Evolutionary conservation across 2,888 invertebrate genomes (phyloP), one percentile per base, ranked within the genome.

Genomic region (Harpagoxenus sublaevis): DNA sequence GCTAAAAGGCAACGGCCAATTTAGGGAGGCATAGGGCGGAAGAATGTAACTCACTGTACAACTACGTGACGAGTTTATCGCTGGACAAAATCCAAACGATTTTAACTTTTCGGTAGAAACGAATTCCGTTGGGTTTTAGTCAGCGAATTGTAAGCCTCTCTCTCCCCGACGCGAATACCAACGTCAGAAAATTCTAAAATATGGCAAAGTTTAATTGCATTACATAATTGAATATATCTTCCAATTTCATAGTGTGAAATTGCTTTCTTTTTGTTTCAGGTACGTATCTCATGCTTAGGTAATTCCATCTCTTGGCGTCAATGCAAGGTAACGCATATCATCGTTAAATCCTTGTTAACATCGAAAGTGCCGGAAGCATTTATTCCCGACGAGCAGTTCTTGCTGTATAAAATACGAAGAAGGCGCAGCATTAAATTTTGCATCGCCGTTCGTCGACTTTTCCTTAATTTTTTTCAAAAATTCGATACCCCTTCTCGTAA

Each of bases 31-130:
- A 88, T n/a, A 89, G 83, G 87, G 28, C 31, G 84, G 83, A 85
- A 71, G 86, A 86, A 84, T 70, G 85, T 82, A 74, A 62, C 57
- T 35, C 81, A 31, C 84, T 83, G 55, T 71, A 75, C 70, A 81
- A 73, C 84, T 86, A 63, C 85, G 86, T 42, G 85, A 84, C 83
- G 84, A 90, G 88, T 91, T 91, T 87, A 88, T 87, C 86, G 91
- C 92, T 94, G 93, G 93, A 93, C 75, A 82, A 84, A 81, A 87
- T 93, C 94, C 94, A 93, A 93, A 92, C 90, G 91, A 89, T 42
- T 88, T 88, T 84, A 92, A 90, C 91, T 89, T 89, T 86, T 85
- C 89, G 10, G 88, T 82, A 86, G 86, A 88, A 82, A 79, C 85
- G 84, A 88, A 85, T 87, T 89, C 83, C 88, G 85, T 90, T 84